Evolutionary conservation across 23 tunicate genomes (phyloP), one percentile per base, ranked within the genome.

Genomic region (Trididemnum miniatum): DNA sequence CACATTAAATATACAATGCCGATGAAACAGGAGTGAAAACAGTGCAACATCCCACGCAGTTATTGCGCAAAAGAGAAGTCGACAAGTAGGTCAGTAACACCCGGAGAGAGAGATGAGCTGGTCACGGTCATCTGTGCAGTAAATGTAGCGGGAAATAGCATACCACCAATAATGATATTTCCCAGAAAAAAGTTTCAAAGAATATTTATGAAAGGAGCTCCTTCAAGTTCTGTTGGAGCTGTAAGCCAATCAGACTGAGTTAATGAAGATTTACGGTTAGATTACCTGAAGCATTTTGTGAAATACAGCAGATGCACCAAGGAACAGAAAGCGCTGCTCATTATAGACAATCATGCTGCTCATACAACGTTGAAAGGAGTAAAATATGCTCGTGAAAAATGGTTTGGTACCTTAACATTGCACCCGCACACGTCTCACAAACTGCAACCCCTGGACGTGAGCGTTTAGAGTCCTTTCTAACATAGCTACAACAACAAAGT

Each of bases 281-380:
- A 67, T 66, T 76, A 30, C 71, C 27, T 82, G 27, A 31, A 27
- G 37, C 71, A 65, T 65, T 82, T 82, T 67, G 78, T 82, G 20
- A 23, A 67, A 40, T 39, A 30, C 37, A 82, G 33, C n/a, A 66
- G 85, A 35, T 82, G 85, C 65, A 67, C 78, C 22, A 30, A 37
- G 24, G 78, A 66, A 25, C 59, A 69, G 3, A 82, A 69, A 28
- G 85, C 69, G 51, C 54, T 82, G 38, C 77, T 82, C 78, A 66
- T 67, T 12, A 38, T 71, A 73, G 85, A 82, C 74, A 82, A 67
- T 31, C 85, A 82, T 66, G 77, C 27, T 20, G 27, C 67, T 5
- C 67, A 62, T 25, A 25, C 29, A 62, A 20, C 29, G 67, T 62
- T 62, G 26, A 62, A 62, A 62, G 67, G 29, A 62, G 67, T 62